Evolutionary conservation across 2,797 vertebrate species (phyloP), one percentile per base, ranked within the genome.

Genomic region (Aulostomus chinensis): DNA sequence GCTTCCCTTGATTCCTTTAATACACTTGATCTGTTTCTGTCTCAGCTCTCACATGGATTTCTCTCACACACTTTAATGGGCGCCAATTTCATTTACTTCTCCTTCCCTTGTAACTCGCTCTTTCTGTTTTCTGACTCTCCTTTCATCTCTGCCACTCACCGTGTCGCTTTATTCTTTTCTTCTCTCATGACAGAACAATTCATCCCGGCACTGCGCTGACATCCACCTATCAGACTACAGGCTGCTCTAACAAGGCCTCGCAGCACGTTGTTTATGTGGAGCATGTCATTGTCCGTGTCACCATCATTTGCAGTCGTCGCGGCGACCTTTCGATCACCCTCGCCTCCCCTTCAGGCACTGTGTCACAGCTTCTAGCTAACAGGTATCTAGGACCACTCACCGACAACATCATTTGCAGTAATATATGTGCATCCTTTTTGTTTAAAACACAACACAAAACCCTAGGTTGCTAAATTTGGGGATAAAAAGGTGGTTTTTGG

Each of bases 301-400:
- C 93, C 80, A 91, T 97, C 76, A 86, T 88, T 52, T 96, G 96
- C 58, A 76, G 92, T 57, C 90, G 86, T 31, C 94, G 96, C 20
- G 95, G 96, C 66, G 94, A 97, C 86, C 89, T 99, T 84, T 94
- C 94, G 76, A 91, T 98, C 73, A 92, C 91, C 29, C 86, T 98
- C 81, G 93, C 91, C 3, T 98, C 97, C 18, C 96, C 95, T 46
- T 90, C 91, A 1, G 96, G 96, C 86, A 98, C 96, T 11, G 87
- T 86, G 76, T 98, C 96, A n/a, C 92, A 94, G 78, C 90, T 98
- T 46, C 87, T 98, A 16, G 87, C 91, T 33, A 94, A 93, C 88
- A 95, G 96, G 96, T 98, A 93, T 26, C 57, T 35, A 10, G 52
- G 14, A 47, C 20, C 17, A n/a, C n/a, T n/a, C n/a, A n/a, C n/a